A percentile compares a stretch with the other conserved stretches of the same genome.
Evolutionary conservation across 2,113 vertebrate species (phyloP).

Genomic region (Nanorana parkeri): DNA sequence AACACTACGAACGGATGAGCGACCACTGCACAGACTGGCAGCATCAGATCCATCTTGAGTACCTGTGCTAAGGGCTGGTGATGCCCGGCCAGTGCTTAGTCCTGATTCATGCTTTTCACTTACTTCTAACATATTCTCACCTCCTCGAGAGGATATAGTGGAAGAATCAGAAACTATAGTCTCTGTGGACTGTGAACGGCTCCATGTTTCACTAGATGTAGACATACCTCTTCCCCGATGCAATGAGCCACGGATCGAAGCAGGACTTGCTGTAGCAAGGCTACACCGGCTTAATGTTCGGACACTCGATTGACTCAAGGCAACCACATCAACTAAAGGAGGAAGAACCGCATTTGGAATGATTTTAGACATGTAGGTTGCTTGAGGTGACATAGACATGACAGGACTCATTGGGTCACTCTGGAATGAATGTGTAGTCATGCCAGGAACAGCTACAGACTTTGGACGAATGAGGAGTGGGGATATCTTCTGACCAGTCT

Average conservation of each 20-base stretch:
- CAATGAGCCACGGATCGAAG: conserved; percentile 76
- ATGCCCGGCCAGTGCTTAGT: conserved; percentile 59
- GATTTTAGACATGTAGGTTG: conserved; percentile 93
- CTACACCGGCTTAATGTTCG: conserved; percentile 87
- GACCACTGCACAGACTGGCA: conserved; percentile 73
- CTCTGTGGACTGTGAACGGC: conserved; percentile 89
- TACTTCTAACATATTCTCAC: conserved; percentile 64
- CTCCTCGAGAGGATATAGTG: conserved; percentile 83
- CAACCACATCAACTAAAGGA: conserved; percentile 88
- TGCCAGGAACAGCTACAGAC: conserved; percentile 88
- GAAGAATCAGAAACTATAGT: conserved; percentile 88
- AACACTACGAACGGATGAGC: conserved; percentile 76
- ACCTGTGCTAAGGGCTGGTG: conserved; percentile 64
- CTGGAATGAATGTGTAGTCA: conserved; percentile 77
- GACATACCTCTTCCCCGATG: conserved; percentile 71
- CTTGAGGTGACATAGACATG: conserved; percentile 95
- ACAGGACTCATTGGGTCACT: conserved; percentile 86
- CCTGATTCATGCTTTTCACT: fast-evolving
- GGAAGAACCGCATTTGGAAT: conserved; percentile 94
- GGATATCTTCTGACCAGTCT: conserved; percentile 67
- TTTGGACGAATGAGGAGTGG: conserved; percentile 79
- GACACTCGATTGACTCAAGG: conserved; percentile 79
- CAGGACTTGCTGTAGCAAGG: conserved; percentile 83
- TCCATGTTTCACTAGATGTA: conserved; percentile 83
- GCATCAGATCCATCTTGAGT: conserved; percentile 66